These are phyloP conservation scores for Arge pagana DNA, from an alignment of 2,888 invertebrate species.

Conservation along the genomic window DNA sequence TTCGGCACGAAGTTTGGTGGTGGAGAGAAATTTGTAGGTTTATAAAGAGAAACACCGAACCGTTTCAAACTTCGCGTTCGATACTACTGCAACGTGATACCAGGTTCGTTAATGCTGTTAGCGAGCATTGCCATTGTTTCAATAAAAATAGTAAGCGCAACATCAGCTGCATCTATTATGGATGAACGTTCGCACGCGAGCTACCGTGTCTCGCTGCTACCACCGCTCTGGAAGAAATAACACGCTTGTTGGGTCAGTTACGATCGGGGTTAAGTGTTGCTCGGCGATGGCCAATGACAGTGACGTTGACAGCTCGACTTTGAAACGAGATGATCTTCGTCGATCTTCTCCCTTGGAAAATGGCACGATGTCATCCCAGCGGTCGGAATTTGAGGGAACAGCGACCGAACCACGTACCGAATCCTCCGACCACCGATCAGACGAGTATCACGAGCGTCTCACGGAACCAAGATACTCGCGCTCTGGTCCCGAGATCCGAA, in stretches of 20 bases:
- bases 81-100: not conserved
- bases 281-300: constrained; percentile 38
- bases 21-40: constrained; percentile 1
- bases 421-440: not conserved
- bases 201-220: constrained; percentile 1
- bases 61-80: not conserved
- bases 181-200: constrained; percentile 31
- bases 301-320: constrained; percentile 39
- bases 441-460: not conserved
- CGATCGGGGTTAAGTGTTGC: constrained; percentile 32
- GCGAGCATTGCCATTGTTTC: constrained; percentile 33
- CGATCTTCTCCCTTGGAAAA: not conserved
- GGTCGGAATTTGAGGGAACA: constrained; percentile 1
- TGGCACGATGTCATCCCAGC: not conserved
- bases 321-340: constrained; percentile 26
- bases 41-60: no score
- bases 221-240: constrained; percentile 1
- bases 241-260: constrained; percentile 24
- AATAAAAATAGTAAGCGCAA: constrained; percentile 29
- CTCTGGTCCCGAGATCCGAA: constrained; percentile 48
- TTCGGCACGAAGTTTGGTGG: constrained; percentile 16
- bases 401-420: not conserved
- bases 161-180: constrained; percentile 36
- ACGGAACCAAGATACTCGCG: not conserved
- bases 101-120: not conserved